These are phyloP conservation scores for Orthonyx spaldingii DNA, from an alignment of 2,113 vertebrate genomes.

Conservation along the genomic window DNA sequence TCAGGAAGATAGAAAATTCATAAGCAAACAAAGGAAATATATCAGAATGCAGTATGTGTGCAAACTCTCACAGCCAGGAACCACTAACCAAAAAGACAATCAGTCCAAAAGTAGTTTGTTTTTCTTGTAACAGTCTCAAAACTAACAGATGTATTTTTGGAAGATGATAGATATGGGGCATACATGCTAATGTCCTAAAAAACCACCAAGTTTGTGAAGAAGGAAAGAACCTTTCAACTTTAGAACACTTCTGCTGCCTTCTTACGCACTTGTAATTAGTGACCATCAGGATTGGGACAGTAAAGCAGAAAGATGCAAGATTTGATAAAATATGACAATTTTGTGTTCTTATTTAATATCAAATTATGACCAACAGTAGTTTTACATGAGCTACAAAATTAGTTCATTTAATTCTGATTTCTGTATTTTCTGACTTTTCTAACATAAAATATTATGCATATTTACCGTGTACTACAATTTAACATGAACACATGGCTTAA, in stretches of 20 bases:
- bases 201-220: background rate
- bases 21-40: background rate
- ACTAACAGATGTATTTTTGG: background rate
- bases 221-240: background rate
- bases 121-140: background rate
- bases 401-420: background rate
- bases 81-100: background rate
- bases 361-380: background rate
- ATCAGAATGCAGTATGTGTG: accelerated
- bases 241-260: background rate
- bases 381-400: background rate
- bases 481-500: background rate
- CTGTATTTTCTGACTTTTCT: background rate
- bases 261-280: background rate
- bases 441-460: background rate
- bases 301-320: background rate
- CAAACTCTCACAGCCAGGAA: background rate
- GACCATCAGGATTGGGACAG: background rate
- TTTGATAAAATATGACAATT: background rate
- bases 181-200: background rate
- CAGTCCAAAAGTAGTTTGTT: background rate
- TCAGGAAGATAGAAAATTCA: background rate
- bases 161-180: background rate
- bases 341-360: background rate
- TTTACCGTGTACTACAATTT: background rate